Percentiles rank a stretch among this genome's conserved stretches.
These are phyloP conservation scores for Gallirallus australis DNA, from an alignment of 2,797 vertebrate species.

Conservation along the genomic window DNA sequence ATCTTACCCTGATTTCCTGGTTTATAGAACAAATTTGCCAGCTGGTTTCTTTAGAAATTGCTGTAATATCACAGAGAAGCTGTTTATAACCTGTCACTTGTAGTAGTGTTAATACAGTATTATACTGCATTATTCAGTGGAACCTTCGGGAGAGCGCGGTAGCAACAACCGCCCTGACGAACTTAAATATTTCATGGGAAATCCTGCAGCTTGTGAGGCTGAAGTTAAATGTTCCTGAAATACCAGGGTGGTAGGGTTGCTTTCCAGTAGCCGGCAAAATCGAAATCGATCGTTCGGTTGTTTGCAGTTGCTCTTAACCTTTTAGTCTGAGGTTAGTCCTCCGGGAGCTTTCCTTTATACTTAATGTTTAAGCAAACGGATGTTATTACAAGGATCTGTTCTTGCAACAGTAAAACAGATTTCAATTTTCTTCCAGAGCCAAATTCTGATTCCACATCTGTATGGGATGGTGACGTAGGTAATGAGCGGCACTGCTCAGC, in stretches of 20 bases:
- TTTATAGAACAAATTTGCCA: not conserved
- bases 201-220: not conserved
- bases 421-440: not conserved
- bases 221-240: not conserved
- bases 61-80: not conserved
- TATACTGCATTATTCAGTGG: constrained; percentile 45
- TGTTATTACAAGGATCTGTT: not conserved
- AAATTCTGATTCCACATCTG: not conserved
- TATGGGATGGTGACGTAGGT: not conserved
- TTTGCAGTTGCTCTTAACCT: constrained; percentile 6
- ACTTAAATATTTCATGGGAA: constrained; percentile 23
- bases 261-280: not conserved
- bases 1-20: not conserved
- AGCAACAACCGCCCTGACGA: not conserved
- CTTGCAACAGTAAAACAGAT: not conserved
- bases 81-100: not conserved
- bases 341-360: not conserved
- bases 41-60: not conserved
- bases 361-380: not conserved
- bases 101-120: not conserved
- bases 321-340: not conserved
- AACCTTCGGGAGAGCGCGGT: not conserved
- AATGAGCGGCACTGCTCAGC: not conserved
- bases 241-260: not conserved
- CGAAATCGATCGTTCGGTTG: not conserved